Percentiles rank a stretch among this genome's conserved stretches.
These are phyloP conservation scores for Tor tambroides DNA, from an alignment of 2,113 vertebrate species.

Conservation along the genomic window DNA sequence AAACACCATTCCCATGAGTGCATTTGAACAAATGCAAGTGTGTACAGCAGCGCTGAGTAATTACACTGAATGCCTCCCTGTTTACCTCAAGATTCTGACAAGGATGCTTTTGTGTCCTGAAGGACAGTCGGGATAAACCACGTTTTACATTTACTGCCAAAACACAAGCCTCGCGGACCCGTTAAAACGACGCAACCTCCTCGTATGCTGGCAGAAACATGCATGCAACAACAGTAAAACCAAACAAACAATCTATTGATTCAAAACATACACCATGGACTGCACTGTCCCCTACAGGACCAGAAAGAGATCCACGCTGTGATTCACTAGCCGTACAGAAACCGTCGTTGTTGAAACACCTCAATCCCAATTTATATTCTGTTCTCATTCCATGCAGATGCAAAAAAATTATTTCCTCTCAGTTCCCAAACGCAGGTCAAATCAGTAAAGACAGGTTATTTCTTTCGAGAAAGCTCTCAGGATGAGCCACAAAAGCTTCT, in stretches of 20 bases:
- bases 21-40: not conserved
- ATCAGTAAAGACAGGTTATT: not conserved
- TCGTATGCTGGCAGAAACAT: constrained; percentile 5
- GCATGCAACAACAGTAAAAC: constrained; percentile 21
- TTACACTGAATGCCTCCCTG: not conserved
- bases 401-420: not conserved
- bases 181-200: constrained; percentile 16
- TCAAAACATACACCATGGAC: constrained; percentile 5
- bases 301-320: not conserved
- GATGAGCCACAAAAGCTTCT: not conserved
- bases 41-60: not conserved
- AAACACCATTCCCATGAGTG: constrained; percentile 29
- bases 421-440: not conserved
- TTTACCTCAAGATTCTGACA: constrained; percentile 47
- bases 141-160: constrained; percentile 36
- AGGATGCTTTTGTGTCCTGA: constrained; percentile 35
- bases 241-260: constrained; percentile 30
- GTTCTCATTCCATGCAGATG: not conserved
- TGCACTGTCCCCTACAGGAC: not conserved
- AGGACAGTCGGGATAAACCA: constrained; percentile 30
- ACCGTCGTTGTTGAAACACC: constrained; percentile 4
- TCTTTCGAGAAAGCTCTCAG: not conserved
- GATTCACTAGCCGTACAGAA: not conserved
- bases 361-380: not conserved
- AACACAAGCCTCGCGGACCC: not conserved